Evolutionary conservation across 2,113 vertebrate species (phyloP), one percentile per base, ranked within the genome.

Genomic region (Psammodynastes pulverulentus): DNA sequence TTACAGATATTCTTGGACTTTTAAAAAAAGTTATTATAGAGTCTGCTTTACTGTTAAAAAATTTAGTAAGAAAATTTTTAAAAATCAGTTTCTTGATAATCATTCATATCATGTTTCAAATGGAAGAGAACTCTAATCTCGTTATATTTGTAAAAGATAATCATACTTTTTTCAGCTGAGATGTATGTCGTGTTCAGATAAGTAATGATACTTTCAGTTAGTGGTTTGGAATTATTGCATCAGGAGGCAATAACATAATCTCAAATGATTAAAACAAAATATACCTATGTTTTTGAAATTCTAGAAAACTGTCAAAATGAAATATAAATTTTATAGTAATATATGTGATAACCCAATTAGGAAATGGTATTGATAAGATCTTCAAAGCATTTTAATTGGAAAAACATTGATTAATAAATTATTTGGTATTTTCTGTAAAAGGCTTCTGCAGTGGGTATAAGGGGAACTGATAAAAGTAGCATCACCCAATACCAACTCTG

Each of bases 131-230:
- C 86, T 87, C n/a, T 51, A 93, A 5, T 84, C 46, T 85, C 13
- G 9, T 24, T 19, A 0, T 90, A 52, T 12, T 17, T 95, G 48
- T 87, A 94, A 95, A 94, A 43, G 4, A 0, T 84, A 92, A 92
- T 17, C 51, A 53, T 43, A 62, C 49, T 89, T 0, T 51, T 86
- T 94, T 86, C 62, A 84, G 84, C 89, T 90, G 12, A 1, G 89
- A 26, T 46, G n/a, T 90, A 23, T 54, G 43, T 88, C 10, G 92
- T 0, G 15, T 91, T 95, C 90, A 51, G 89, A 53, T 93, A 93
- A 88, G 48, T 0, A 0, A 72, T 26, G 34, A 72, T 87, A 51
- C 24, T 43, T 88, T 58, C 21, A 72, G 3, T 84, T 6, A 56
- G 51, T 84, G 43, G 62, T 58, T 93, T 43, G 43, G 90, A 72